A percentile compares a stretch with the other conserved stretches of the same genome.
phyloP scores from a whole-genome alignment of 2,113 vertebrate species.

The Phyllostomus discolor region DNA sequence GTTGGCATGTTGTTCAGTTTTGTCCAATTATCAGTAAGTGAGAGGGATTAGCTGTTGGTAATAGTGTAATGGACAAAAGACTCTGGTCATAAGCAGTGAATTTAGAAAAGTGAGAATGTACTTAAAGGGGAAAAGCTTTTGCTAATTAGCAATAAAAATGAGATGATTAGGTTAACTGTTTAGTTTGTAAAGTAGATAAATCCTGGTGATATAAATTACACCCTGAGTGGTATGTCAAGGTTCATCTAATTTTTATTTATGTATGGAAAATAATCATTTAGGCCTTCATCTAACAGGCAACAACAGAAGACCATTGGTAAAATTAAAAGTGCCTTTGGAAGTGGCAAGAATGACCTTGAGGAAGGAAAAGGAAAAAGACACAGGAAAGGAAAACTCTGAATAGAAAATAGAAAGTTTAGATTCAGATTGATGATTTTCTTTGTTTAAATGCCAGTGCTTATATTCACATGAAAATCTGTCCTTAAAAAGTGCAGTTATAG shows the following conservation, averaged over 20 bases:
- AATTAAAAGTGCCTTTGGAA: slow-evolving; percentile 61
- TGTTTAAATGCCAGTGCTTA: slow-evolving; percentile 66
- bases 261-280: slow-evolving; percentile 75
- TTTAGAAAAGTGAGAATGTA: slow-evolving; percentile 83
- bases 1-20: slow-evolving; percentile 83
- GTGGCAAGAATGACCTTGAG: slow-evolving; percentile 75
- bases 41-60: slow-evolving; percentile 85
- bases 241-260: slow-evolving; percentile 81
- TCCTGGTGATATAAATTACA: slow-evolving; percentile 76
- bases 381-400: slow-evolving; percentile 58
- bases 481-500: slow-evolving; percentile 68
- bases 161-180: slow-evolving; percentile 85
- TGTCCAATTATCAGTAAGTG: slow-evolving; percentile 87
- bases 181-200: slow-evolving; percentile 82
- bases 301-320: slow-evolving; percentile 38
- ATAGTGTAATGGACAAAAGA: slow-evolving; percentile 80
- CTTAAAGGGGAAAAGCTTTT: slow-evolving; percentile 75
- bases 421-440: slow-evolving; percentile 76
- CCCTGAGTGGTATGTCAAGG: slow-evolving; percentile 75
- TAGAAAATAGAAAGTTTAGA: slow-evolving; percentile 73
- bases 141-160: slow-evolving; percentile 85
- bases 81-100: slow-evolving; percentile 82
- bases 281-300: slow-evolving; percentile 65
- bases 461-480: slow-evolving; percentile 71
- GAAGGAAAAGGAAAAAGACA: slow-evolving; percentile 56